Percentiles rank a stretch among this genome's conserved stretches.
These are phyloP conservation scores for Scarus forsteni DNA, from an alignment of 2,797 vertebrate genomes.

Conservation along the genomic window DNA sequence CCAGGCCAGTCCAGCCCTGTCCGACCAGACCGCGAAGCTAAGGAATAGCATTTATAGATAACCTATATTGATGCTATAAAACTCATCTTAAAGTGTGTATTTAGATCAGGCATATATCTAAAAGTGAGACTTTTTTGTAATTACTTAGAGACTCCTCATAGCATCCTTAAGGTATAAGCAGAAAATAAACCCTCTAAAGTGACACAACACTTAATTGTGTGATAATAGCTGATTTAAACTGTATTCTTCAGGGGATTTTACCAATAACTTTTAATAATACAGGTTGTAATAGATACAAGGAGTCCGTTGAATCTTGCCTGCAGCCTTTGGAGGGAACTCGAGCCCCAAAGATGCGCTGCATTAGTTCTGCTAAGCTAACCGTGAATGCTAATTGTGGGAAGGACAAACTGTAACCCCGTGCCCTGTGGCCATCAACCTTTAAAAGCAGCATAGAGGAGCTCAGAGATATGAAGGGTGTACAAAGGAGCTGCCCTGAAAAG, in stretches of 20 bases:
- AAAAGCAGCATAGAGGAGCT: conserved; percentile 75
- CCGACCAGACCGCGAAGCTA: too few relatives aligned
- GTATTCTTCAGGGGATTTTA: conserved; percentile 66
- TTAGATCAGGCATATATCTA: too few relatives aligned
- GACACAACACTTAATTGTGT: conserved; percentile 46
- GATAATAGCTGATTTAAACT: conserved; percentile 46
- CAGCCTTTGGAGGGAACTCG: conserved; percentile 86
- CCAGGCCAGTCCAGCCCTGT: too few relatives aligned
- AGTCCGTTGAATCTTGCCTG: conserved; percentile 71
- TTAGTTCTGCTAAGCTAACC: conserved; percentile 96
- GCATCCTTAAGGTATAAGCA: not conserved
- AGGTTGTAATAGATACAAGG: conserved; percentile 80
- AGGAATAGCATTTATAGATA: too few relatives aligned
- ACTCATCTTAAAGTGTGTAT: too few relatives aligned
- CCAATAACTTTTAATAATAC: conserved; percentile 76
- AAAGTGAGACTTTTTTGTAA: too few relatives aligned
- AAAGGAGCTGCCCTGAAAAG: conserved; percentile 69
- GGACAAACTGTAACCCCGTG: conserved; percentile 84
- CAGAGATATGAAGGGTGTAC: conserved; percentile 60
- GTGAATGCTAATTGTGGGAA: conserved; percentile 94
- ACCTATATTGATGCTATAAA: too few relatives aligned
- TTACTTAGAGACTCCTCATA: too few relatives aligned
- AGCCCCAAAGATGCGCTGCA: conserved; percentile 91
- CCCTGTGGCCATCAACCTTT: conserved; percentile 85
- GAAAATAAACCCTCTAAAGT: not conserved